Evolutionary conservation across 2,113 vertebrate genomes (phyloP).

Genomic region (Callithrix jacchus): DNA sequence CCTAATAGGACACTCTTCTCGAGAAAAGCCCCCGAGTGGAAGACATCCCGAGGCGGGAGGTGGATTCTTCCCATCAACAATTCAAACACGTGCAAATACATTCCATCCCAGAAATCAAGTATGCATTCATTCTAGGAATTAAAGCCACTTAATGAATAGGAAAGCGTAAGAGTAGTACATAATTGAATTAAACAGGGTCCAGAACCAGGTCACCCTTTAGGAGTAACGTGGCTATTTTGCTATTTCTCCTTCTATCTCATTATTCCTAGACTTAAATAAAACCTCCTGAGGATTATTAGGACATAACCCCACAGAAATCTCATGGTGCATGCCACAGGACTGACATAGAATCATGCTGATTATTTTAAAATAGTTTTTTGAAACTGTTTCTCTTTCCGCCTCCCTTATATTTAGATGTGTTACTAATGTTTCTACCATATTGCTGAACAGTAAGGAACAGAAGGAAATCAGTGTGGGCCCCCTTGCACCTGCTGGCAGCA

Average conservation of each 20-base stretch:
- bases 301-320: background rate
- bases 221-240: background rate
- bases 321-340: background rate
- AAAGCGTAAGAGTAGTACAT: background rate
- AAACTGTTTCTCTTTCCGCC: background rate
- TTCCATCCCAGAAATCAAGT: background rate
- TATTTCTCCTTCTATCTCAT: background rate
- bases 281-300: background rate
- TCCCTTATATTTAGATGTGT: background rate
- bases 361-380: background rate
- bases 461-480: background rate
- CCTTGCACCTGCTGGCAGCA: background rate
- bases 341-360: background rate
- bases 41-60: background rate
- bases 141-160: background rate
- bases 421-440: background rate
- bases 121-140: background rate
- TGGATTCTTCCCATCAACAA: accelerated
- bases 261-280: background rate
- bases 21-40: background rate
- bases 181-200: background rate
- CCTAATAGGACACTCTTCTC: background rate
- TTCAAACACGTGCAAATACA: background rate
- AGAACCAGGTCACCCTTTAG: no score
- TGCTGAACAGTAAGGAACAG: background rate